Evolutionary conservation across 2,888 invertebrate genomes (phyloP).

Genomic region (Alloscopus bannaensis): DNA sequence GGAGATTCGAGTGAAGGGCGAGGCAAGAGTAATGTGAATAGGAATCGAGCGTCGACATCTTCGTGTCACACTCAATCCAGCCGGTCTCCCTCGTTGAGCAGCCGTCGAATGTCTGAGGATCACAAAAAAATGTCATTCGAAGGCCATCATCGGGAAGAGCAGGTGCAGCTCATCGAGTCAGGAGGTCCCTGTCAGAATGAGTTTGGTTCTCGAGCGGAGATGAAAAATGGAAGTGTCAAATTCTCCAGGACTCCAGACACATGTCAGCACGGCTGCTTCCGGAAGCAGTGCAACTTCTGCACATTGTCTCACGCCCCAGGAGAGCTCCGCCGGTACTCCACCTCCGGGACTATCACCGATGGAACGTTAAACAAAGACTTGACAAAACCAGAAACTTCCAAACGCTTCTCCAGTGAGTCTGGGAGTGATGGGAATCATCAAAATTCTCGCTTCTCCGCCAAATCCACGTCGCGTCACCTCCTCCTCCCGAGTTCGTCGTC

Average conservation of each 20-base stretch:
- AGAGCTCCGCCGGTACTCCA: constrained; percentile 18
- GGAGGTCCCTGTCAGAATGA: constrained; percentile 25
- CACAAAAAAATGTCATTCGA: constrained; percentile 46
- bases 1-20: background rate
- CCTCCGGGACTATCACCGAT: constrained; percentile 14
- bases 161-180: constrained; percentile 47
- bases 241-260: constrained; percentile 33
- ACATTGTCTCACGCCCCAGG: constrained; percentile 3
- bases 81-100: constrained; percentile 35
- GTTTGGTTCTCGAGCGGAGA: background rate
- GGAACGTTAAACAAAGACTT: constrained; percentile 33
- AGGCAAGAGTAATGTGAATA: constrained; percentile 20
- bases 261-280: constrained; percentile 43
- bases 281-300: constrained; percentile 46
- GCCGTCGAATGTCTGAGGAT: constrained; percentile 45
- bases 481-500: constrained; percentile 28
- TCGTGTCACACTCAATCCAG: constrained; percentile 55
- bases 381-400: constrained; percentile 11
- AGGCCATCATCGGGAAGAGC: constrained; percentile 28
- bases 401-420: background rate
- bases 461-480: constrained; percentile 40
- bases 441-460: constrained; percentile 44
- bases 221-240: constrained; percentile 62
- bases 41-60: constrained; percentile 47
- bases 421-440: constrained; percentile 39